Evolutionary conservation across 2,888 invertebrate genomes (phyloP).

Genomic region (Cepaea hortensis): DNA sequence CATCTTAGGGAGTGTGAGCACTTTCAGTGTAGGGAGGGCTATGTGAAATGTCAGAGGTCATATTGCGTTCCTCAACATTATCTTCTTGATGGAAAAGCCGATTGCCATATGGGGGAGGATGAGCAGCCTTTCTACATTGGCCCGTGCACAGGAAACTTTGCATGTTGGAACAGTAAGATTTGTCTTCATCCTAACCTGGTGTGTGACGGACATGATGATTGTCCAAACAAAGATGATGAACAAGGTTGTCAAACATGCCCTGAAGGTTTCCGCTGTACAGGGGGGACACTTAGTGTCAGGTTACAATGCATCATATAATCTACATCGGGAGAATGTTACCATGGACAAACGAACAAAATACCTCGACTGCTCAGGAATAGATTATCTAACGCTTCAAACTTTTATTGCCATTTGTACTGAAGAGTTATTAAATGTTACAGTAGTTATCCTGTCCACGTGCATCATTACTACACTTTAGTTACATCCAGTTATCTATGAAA

Average conservation of each 20-base stretch:
- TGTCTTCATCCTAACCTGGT: no score
- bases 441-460: neutral
- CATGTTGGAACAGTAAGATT: no score
- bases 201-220: slow-evolving; percentile 25
- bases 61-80: slow-evolving; percentile 31
- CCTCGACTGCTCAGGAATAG: neutral
- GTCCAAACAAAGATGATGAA: slow-evolving; percentile 29
- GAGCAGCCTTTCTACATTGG: no score
- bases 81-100: neutral
- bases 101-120: no score
- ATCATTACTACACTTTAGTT: neutral
- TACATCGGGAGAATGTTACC: neutral
- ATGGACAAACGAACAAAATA: neutral
- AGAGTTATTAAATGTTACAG: neutral
- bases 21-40: no score
- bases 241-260: slow-evolving; percentile 8
- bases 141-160: no score
- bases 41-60: no score
- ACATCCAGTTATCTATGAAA: neutral
- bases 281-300: neutral
- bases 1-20: no score
- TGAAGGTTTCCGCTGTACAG: slow-evolving; percentile 9
- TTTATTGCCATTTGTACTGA: no score
- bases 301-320: neutral
- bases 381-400: neutral